Percentiles rank a stretch among this genome's conserved stretches.
These are phyloP conservation scores for Naso thynnoides DNA, from an alignment of 2,797 vertebrate species.

Conservation along the genomic window DNA sequence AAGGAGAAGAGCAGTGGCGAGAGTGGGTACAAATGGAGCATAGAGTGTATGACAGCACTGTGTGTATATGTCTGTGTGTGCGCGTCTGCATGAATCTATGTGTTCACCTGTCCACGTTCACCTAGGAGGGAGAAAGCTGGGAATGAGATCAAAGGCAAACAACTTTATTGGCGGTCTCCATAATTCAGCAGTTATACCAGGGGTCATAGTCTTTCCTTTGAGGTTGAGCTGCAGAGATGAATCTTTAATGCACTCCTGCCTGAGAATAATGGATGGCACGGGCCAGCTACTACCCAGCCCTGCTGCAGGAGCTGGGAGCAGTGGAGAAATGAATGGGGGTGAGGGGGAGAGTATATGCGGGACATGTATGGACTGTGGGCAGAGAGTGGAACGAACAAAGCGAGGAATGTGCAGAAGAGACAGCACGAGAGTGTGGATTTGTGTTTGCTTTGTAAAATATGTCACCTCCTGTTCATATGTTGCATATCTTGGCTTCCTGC, in stretches of 20 bases:
- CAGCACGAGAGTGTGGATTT: conserved; percentile 8
- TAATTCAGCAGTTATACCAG: conserved; percentile 86
- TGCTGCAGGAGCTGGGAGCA: conserved; percentile 57
- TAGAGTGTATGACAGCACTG: conserved; percentile 39
- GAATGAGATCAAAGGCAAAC: conserved; percentile 86
- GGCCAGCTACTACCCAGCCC: conserved; percentile 62
- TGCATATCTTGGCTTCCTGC: conserved; percentile 9
- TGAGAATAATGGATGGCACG: conserved; percentile 83
- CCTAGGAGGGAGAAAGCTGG: conserved; percentile 70
- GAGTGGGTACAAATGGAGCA: conserved; percentile 43
- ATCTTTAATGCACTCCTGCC: conserved; percentile 83
- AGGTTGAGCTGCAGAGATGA: conserved; percentile 83
- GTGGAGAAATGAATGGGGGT: conserved; percentile 51
- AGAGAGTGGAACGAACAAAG: conserved; percentile 39
- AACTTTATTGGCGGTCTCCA: conserved; percentile 85
- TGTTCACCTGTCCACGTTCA: conserved; percentile 70
- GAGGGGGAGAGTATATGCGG: conserved; percentile 13
- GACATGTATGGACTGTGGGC: conserved; percentile 42
- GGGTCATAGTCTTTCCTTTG: conserved; percentile 84
- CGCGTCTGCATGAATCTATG: conserved; percentile 39
- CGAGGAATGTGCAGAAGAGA: conserved; percentile 6
- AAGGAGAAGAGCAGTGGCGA: conserved; percentile 21
- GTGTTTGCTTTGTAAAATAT: conserved; percentile 34
- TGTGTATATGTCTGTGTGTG: conserved; percentile 17
- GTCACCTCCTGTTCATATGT: conserved; percentile 30